These are phyloP conservation scores for Scaptomyza pallida DNA, from an alignment of 1,140 invertebrate species.

Conservation along the genomic window DNA sequence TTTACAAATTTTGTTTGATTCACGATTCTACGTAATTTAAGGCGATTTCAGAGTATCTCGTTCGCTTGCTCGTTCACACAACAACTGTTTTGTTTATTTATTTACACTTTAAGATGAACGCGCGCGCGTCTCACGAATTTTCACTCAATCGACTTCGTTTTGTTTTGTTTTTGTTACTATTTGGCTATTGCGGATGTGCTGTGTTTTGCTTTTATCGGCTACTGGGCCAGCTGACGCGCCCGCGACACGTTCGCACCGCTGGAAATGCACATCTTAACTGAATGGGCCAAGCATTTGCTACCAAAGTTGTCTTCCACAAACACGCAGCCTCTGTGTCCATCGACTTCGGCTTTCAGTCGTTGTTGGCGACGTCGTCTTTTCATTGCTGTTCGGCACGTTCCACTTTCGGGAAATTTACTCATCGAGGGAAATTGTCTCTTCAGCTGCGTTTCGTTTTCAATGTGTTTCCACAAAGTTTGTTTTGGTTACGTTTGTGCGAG, in stretches of 20 bases:
- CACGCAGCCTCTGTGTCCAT: constrained; percentile 36
- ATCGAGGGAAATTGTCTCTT: constrained; percentile 36
- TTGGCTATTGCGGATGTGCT: constrained; percentile 18
- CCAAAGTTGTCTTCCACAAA: constrained; percentile 59
- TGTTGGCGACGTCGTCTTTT: constrained; percentile 6
- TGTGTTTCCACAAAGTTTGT: constrained; percentile 23
- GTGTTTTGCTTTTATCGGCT: constrained; percentile 45
- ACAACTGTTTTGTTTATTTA: constrained; percentile 52
- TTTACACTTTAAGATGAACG: constrained; percentile 17
- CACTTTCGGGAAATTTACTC: constrained; percentile 61
- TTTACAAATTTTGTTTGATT: not conserved
- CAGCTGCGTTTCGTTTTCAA: constrained; percentile 17
- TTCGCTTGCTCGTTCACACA: no score
- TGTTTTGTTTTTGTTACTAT: constrained; percentile 31
- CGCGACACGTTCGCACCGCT: constrained; percentile 81
- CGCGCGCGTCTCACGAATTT: constrained; percentile 46
- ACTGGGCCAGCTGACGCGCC: constrained; percentile 67
- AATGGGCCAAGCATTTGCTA: constrained; percentile 63
- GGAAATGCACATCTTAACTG: constrained; percentile 83
- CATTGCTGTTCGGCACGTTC: constrained; percentile 14
- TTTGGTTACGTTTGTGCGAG: constrained; percentile 38
- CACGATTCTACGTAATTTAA: not conserved
- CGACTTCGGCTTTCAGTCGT: constrained; percentile 18
- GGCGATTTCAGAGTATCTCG: constrained; percentile 13
- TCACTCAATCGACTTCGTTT: constrained; percentile 51